Conservation (phyloP, 2,113 vertebrate species). For the Synchiropus splendidus region DNA sequence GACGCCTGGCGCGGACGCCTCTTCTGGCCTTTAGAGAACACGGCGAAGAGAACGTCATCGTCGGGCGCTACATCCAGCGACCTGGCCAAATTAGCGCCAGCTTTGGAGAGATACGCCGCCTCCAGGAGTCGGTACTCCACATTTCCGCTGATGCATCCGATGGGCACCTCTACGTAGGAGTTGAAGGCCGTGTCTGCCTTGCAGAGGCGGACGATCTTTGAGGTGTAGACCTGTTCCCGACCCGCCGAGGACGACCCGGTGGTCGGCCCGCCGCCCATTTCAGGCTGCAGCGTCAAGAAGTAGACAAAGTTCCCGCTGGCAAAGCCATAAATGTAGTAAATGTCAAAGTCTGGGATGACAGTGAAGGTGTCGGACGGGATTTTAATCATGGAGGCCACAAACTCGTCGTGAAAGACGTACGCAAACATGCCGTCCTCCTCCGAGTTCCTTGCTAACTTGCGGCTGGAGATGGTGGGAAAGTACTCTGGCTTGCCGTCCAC, state of each 20-base stretch:
- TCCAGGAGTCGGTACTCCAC: conserved; percentile 93
- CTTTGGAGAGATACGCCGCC: conserved; percentile 90
- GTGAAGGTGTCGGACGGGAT: conserved; percentile 97
- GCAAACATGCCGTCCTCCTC: conserved; percentile 98
- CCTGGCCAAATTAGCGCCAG: conserved; percentile 79
- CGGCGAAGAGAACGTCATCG: conserved; percentile 86
- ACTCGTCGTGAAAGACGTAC: conserved; percentile 95
- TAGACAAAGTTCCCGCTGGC: conserved; percentile 96
- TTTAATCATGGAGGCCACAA: conserved; percentile 97
- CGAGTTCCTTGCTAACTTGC: conserved; percentile 89
- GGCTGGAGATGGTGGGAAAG: conserved; percentile 96
- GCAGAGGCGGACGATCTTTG: conserved; percentile 92
- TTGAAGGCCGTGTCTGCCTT: conserved; percentile 95
- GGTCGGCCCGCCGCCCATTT: conserved; percentile 86
- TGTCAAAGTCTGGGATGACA: conserved; percentile 94
- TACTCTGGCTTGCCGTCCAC: conserved; percentile 97
- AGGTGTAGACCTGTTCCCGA: conserved; percentile 94
- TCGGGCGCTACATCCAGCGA: conserved; percentile 78
- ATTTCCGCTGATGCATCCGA: conserved; percentile 84
- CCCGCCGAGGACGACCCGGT: conserved; percentile 81
- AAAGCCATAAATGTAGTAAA: conserved; percentile 97
- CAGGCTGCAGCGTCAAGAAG: conserved; percentile 92
- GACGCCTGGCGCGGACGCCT: conserved; percentile 83
- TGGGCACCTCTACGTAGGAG: conserved; percentile 94
- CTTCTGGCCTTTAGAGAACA: conserved; percentile 98